These are phyloP conservation scores for Phyllostomus hastatus DNA, from an alignment of 2,113 vertebrate species.

Conservation along the genomic window DNA sequence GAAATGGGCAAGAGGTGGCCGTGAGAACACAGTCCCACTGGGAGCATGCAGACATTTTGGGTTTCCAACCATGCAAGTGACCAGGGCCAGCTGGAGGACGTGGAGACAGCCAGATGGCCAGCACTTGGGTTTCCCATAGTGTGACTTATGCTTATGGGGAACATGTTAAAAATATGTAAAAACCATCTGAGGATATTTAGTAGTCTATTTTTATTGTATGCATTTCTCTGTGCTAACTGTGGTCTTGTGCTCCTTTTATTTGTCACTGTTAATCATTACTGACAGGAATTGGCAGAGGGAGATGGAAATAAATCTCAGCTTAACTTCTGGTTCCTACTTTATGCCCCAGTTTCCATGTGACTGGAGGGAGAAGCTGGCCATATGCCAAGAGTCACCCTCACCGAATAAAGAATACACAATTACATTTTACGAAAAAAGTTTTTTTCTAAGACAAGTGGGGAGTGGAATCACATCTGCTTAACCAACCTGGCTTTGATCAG, in stretches of 20 bases:
- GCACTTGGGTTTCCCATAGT: constrained; percentile 19
- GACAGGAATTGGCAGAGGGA: neutral
- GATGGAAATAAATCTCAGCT: neutral
- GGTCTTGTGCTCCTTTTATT: neutral
- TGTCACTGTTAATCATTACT: constrained; percentile 13
- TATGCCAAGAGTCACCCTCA: neutral
- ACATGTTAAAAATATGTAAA: constrained; percentile 32
- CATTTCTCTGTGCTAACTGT: neutral
- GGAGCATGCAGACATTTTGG: constrained; percentile 12
- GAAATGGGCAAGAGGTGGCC: neutral
- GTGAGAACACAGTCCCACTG: neutral
- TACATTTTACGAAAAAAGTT: neutral
- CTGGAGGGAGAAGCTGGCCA: neutral
- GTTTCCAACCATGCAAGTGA: constrained; percentile 5
- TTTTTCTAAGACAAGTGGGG: neutral
- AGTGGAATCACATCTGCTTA: neutral
- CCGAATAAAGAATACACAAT: neutral
- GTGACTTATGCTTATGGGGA: neutral
- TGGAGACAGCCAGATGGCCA: constrained; percentile 26
- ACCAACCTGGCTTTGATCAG: neutral
- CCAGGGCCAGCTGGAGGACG: constrained; percentile 9
- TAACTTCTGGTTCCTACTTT: neutral
- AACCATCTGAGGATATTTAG: constrained; percentile 32
- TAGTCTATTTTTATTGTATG: constrained; percentile 19
- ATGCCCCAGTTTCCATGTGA: neutral